Conservation (phyloP, 2,797 vertebrate genomes). For the Tenualosa ilisha region DNA sequence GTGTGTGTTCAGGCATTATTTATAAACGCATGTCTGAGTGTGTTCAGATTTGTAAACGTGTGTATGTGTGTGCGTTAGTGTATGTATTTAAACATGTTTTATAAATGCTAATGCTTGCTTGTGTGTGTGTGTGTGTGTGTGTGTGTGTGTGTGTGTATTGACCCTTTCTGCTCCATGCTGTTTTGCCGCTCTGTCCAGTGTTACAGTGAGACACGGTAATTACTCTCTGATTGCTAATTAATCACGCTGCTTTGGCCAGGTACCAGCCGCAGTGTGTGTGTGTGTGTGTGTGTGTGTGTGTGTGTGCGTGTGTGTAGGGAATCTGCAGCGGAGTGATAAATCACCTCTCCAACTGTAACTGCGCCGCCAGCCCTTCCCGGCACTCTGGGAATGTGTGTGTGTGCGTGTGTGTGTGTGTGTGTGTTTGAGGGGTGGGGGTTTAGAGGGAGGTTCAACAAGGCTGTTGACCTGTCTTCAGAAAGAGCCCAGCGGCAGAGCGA, state of each 20-base stretch:
- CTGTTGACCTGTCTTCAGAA: conserved; percentile 76
- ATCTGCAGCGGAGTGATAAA: conserved; percentile 75
- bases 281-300: conserved; percentile 65
- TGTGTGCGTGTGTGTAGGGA: conserved; percentile 11
- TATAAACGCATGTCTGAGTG: neutral
- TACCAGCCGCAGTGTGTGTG: conserved; percentile 63
- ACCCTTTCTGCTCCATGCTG: conserved; percentile 61
- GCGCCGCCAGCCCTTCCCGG: conserved; percentile 59
- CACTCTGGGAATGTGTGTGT: neutral
- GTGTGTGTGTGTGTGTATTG: conserved; percentile 59
- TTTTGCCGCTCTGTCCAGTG: conserved; percentile 61
- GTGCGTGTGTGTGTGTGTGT: neutral
- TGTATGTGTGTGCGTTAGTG: neutral
- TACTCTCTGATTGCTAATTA: conserved; percentile 61
- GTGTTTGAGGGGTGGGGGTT: neutral
- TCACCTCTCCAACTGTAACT: conserved; percentile 72
- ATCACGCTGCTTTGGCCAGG: conserved; percentile 64
- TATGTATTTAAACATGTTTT: neutral
- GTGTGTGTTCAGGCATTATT: neutral
- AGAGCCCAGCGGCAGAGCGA: conserved; percentile 67
- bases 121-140: neutral
- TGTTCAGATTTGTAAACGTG: neutral
- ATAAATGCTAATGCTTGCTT: neutral
- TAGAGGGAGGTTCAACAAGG: conserved; percentile 71
- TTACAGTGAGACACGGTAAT: conserved; percentile 48